These are phyloP conservation scores for Helarctos malayanus DNA, from an alignment of 2,797 vertebrate species.

Conservation along the genomic window DNA sequence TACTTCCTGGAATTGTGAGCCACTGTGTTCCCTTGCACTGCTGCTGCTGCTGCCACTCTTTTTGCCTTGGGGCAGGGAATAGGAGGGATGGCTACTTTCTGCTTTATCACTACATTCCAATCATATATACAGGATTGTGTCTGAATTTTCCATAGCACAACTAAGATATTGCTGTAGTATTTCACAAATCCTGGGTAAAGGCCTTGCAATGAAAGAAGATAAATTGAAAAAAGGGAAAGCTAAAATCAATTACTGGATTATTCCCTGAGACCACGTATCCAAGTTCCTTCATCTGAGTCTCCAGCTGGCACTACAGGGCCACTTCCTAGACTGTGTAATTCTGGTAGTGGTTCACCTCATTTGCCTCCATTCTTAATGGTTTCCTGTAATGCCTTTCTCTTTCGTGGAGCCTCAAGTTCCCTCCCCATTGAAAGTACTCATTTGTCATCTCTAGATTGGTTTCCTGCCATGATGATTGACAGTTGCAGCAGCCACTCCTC, in stretches of 20 bases:
- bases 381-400: background rate
- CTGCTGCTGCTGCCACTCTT: background rate
- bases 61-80: background rate
- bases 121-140: background rate
- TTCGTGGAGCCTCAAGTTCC: background rate
- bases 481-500: background rate
- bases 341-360: background rate
- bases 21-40: too few species aligned
- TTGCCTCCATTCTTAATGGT: background rate
- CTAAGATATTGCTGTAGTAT: background rate
- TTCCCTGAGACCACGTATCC: background rate
- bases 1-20: background rate
- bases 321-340: background rate
- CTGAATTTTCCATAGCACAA: background rate
- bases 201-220: background rate
- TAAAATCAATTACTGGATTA: background rate
- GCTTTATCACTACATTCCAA: constrained; percentile 1
- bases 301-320: background rate
- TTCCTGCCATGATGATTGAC: background rate
- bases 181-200: constrained; percentile 13
- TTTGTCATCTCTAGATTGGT: background rate
- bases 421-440: background rate
- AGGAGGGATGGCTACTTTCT: background rate
- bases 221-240: background rate
- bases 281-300: background rate